These are phyloP conservation scores for Thymelicus lineola DNA, from an alignment of 2,888 invertebrate species.

Conservation along the genomic window DNA sequence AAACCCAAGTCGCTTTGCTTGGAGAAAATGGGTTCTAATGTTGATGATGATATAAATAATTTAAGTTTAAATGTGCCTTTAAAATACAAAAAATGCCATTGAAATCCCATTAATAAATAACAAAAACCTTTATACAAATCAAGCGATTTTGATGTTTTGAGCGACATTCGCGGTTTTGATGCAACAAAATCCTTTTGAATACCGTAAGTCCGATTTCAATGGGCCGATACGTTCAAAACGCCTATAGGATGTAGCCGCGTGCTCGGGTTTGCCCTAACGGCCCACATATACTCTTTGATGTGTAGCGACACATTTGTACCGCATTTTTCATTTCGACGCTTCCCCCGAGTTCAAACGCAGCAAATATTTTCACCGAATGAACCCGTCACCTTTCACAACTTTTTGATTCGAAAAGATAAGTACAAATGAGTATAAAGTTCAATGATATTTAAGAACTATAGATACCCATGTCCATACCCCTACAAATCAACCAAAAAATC, in stretches of 20 bases:
- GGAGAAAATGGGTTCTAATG: too few relatives aligned
- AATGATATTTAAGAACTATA: too few relatives aligned
- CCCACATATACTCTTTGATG: constrained; percentile 11
- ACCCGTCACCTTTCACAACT: background rate
- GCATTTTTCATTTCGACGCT: constrained; percentile 33
- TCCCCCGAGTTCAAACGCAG: constrained; percentile 12
- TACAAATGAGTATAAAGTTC: background rate
- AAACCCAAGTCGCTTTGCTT: too few relatives aligned
- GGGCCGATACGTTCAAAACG: background rate
- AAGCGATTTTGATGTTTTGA: too few relatives aligned
- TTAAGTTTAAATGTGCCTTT: too few relatives aligned
- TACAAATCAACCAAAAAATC: too few relatives aligned
- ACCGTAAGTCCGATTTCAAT: constrained; percentile 4
- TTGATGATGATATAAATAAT: too few relatives aligned
- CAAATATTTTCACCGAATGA: constrained; percentile 26
- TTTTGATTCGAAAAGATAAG: constrained; percentile 1
- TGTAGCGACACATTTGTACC: constrained; percentile 17
- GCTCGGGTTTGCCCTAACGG: background rate
- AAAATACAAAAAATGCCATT: too few relatives aligned
- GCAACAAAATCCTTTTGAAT: background rate
- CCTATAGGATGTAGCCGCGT: background rate
- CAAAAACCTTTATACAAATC: too few relatives aligned
- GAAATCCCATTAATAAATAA: too few relatives aligned
- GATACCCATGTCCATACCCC: too few relatives aligned
- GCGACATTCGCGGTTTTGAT: background rate